These are phyloP conservation scores for Acanthopagrus latus DNA, from an alignment of 2,797 vertebrate species.

Conservation along the genomic window DNA sequence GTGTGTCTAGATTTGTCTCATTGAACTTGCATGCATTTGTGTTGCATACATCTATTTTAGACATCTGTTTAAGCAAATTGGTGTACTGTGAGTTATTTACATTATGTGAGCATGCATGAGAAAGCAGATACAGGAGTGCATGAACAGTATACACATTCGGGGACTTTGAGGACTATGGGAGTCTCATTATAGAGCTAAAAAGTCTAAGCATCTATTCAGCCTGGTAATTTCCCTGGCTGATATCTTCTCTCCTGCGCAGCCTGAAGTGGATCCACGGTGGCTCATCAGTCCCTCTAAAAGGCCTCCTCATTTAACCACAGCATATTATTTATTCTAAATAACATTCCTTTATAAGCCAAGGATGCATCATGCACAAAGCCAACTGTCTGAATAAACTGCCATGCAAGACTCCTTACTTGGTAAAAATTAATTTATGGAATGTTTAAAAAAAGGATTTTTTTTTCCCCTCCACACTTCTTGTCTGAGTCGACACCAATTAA, in stretches of 20 bases:
- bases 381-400: slow-evolving; percentile 79
- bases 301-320: slow-evolving; percentile 75
- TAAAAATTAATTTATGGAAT: slow-evolving; percentile 82
- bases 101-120: slow-evolving; percentile 38
- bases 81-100: slow-evolving; percentile 39
- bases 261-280: slow-evolving; percentile 69
- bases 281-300: slow-evolving; percentile 79
- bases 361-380: slow-evolving; percentile 72
- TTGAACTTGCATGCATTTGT: neutral
- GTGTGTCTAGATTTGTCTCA: neutral
- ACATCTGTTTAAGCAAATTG: slow-evolving; percentile 12
- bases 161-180: slow-evolving; percentile 51
- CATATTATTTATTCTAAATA: slow-evolving; percentile 84
- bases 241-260: slow-evolving; percentile 59
- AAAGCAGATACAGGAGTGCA: slow-evolving; percentile 54
- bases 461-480: slow-evolving; percentile 44
- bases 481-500: slow-evolving; percentile 81
- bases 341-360: slow-evolving; percentile 71
- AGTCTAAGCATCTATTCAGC: slow-evolving; percentile 76
- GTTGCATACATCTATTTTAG: slow-evolving; percentile 7
- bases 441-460: slow-evolving; percentile 46
- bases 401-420: slow-evolving; percentile 66
- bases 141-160: slow-evolving; percentile 34
- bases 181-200: slow-evolving; percentile 75
- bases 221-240: slow-evolving; percentile 81